These are phyloP conservation scores for Tragopan temminckii DNA, from an alignment of 2,797 vertebrate genomes.

Conservation along the genomic window DNA sequence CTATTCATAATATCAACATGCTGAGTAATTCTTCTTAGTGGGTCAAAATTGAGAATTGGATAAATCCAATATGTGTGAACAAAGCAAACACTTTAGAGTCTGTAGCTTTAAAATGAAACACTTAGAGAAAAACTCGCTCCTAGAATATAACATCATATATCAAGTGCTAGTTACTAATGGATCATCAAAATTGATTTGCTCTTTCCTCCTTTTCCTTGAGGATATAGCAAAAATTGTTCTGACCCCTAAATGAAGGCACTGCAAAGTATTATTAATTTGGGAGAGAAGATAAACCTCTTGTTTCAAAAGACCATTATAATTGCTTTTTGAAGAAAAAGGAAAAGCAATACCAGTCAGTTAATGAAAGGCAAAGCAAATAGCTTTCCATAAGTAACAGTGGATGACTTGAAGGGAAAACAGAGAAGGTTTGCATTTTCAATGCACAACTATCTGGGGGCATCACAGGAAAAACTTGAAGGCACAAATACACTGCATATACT, in stretches of 20 bases:
- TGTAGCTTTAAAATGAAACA: background rate
- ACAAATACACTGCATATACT: background rate
- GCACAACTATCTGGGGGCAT: background rate
- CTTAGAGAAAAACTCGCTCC: background rate
- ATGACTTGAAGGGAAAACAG: background rate
- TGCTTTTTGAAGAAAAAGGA: background rate
- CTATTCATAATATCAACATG: background rate
- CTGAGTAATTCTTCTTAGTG: background rate
- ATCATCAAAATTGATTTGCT: conserved; percentile 14
- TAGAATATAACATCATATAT: background rate
- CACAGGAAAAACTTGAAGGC: background rate
- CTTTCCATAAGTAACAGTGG: background rate
- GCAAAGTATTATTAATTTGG: background rate
- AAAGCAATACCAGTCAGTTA: background rate
- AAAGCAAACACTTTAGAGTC: background rate
- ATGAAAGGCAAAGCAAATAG: conserved; percentile 11
- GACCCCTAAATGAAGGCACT: background rate
- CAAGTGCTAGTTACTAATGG: background rate
- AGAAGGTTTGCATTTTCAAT: background rate
- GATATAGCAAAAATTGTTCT: background rate
- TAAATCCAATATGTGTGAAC: background rate
- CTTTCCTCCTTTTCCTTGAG: background rate
- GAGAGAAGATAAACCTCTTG: background rate
- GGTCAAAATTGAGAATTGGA: background rate
- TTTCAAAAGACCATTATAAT: background rate